Base-by-base conservation (phyloP, 2,797 vertebrate genomes). In the Paedocypris micromegethes region DNA sequence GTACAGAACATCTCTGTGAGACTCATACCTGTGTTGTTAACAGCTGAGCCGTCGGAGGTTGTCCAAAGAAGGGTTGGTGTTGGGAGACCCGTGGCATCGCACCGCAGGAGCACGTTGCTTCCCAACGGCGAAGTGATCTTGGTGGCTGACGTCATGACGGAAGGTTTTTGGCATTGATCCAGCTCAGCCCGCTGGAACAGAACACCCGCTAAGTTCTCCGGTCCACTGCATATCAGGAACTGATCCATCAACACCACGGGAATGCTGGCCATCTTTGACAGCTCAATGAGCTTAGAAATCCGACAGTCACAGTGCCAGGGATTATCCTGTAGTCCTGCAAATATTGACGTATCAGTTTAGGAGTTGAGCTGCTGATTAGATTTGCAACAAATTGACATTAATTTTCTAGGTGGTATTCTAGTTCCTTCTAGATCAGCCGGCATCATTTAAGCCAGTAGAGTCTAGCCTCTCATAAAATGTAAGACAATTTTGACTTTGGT, bases 231-330 rank as follows among this genome's bases (percentile, higher is more conserved):
- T 4, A 84, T 80, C 80, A 98, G 74, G 61, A 92, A 60, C 0
- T 90, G 83, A 68, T 98, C 97, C 72, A 98, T 92, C 59, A 98
- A 85, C 69, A 96, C 82, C 51, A 97, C 63, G 0, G 84, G 77
- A 0, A 83, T 85, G 71, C 90, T 84, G 0, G 82, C 43, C 63
- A 90, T 90, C 87, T 94, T 97, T 40, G 95, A 94, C 77, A 98
- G 79, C 78, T 95, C 93, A 0, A 98, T 93, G 53, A 97, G 68
- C 76, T 94, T 97, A 65, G 95, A 97, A 83, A 99, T 93, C 74
- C 90, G 92, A 68, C 97, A 98, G 84, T 98, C 94, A 66, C 97
- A 99, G 81, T 89, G 89, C 96, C 97, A 99, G 1, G 93, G 93
- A 72, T 99, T 99, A 80, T 99, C 96, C 81, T 99, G 96, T 6